Conservation (phyloP, 2,797 vertebrate genomes). For the Simalia tracyae region DNA sequence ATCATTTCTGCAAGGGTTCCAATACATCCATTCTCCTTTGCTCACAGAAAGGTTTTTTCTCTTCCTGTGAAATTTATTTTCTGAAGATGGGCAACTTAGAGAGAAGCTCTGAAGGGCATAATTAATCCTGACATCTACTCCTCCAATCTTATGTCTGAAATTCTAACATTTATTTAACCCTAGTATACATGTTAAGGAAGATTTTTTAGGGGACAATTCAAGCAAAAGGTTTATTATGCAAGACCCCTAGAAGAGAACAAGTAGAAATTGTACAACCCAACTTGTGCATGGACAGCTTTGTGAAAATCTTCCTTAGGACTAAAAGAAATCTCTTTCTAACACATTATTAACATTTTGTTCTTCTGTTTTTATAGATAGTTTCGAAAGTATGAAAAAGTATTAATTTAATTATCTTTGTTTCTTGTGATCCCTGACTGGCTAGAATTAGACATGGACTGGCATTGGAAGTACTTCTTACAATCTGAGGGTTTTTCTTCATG, state of each 20-base stretch:
- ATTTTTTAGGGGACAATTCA: background rate
- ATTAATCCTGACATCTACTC: background rate
- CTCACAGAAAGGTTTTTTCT: slow-evolving; percentile 18
- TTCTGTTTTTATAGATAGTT: background rate
- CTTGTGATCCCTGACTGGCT: background rate
- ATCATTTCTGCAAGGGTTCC: slow-evolving; percentile 32
- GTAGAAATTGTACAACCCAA: background rate
- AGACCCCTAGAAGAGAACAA: background rate
- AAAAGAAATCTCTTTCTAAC: background rate
- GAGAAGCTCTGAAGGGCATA: background rate
- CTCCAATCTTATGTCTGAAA: background rate
- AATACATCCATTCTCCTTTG: slow-evolving; percentile 33
- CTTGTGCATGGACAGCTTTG: background rate
- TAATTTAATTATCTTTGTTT: background rate
- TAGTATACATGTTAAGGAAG: background rate
- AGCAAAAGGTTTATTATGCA: background rate
- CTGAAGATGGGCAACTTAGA: slow-evolving; percentile 61
- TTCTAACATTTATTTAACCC: slow-evolving; percentile 1
- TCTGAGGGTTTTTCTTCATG: background rate
- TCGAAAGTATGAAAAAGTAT: background rate
- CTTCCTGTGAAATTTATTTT: slow-evolving; percentile 31
- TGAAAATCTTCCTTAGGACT: background rate
- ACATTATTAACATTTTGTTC: background rate
- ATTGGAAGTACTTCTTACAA: background rate
- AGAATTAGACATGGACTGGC: background rate